These are phyloP conservation scores for Gymnocheta viridis DNA, from an alignment of 2,888 invertebrate genomes.

Conservation along the genomic window DNA sequence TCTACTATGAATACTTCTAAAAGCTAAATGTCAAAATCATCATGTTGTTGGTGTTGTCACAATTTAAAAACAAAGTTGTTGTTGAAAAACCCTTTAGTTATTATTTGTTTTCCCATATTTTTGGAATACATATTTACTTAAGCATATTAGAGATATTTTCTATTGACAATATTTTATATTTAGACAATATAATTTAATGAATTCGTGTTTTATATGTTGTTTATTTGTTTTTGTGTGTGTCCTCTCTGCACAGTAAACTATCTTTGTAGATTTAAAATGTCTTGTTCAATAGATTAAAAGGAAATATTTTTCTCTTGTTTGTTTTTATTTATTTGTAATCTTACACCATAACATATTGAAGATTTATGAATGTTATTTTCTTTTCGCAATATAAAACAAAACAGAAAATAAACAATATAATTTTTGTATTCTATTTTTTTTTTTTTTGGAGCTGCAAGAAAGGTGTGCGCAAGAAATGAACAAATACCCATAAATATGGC, in stretches of 20 bases:
- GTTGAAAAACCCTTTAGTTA: neutral
- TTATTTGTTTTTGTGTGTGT: neutral
- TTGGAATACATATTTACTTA: neutral
- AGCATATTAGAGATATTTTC: neutral
- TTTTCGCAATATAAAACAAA: conserved; percentile 26
- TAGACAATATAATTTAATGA: conserved; percentile 3
- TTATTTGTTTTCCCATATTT: neutral
- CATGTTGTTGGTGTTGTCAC: too few species aligned
- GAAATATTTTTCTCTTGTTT: conserved; percentile 38
- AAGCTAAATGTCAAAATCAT: too few species aligned
- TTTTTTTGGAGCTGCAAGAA: neutral
- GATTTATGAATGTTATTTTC: conserved; percentile 65
- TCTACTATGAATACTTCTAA: too few species aligned
- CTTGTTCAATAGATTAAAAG: conserved; percentile 52
- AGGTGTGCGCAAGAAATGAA: conserved; percentile 42
- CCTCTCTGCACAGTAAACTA: neutral
- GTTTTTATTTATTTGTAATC: conserved; percentile 45
- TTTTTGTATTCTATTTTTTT: neutral
- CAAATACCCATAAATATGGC: conserved; percentile 67
- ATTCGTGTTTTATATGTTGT: conserved; percentile 1
- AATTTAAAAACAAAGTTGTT: too few species aligned
- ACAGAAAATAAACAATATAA: conserved; percentile 1
- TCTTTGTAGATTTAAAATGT: conserved; percentile 54
- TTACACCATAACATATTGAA: conserved; percentile 49
- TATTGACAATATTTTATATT: neutral